phyloP scores from a whole-genome alignment of 1,140 invertebrate species.

The Atta texana region DNA sequence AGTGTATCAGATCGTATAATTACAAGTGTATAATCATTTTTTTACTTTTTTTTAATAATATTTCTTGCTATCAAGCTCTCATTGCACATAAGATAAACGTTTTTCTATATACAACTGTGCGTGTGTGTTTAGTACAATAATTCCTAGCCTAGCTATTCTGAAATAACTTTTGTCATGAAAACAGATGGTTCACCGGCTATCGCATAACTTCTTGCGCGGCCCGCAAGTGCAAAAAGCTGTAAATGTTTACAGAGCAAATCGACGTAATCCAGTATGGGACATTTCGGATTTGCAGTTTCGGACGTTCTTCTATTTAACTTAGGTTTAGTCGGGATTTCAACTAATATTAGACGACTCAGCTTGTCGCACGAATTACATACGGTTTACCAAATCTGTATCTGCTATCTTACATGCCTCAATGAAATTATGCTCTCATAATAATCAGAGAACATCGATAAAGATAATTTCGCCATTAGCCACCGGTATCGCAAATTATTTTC shows the following conservation, averaged over 20 bases:
- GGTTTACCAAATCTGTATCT: not conserved
- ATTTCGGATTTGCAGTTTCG: constrained; percentile 34
- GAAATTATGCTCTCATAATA: not conserved
- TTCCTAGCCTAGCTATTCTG: not conserved
- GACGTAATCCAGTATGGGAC: constrained; percentile 1
- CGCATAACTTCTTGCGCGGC: not conserved
- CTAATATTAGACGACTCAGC: constrained; percentile 30
- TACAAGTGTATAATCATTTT: not conserved
- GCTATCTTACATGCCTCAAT: constrained; percentile 12
- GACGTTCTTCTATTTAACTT: constrained; percentile 32
- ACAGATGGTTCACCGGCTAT: not conserved
- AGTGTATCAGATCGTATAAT: not conserved
- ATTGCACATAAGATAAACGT: not conserved
- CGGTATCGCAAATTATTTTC: constrained; percentile 32
- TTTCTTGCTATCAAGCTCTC: too few relatives aligned
- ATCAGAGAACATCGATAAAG: not conserved
- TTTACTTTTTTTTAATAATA: not conserved
- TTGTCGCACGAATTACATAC: constrained; percentile 15
- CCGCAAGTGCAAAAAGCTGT: not conserved
- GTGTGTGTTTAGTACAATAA: not conserved
- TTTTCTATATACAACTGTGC: not conserved
- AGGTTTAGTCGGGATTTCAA: not conserved
- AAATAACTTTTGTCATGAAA: not conserved
- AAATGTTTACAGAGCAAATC: constrained; percentile 25
- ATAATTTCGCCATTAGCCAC: not conserved